Evolutionary conservation across 2,113 vertebrate genomes (phyloP), one percentile per base, ranked within the genome.

Genomic region (Callopanchax toddi): DNA sequence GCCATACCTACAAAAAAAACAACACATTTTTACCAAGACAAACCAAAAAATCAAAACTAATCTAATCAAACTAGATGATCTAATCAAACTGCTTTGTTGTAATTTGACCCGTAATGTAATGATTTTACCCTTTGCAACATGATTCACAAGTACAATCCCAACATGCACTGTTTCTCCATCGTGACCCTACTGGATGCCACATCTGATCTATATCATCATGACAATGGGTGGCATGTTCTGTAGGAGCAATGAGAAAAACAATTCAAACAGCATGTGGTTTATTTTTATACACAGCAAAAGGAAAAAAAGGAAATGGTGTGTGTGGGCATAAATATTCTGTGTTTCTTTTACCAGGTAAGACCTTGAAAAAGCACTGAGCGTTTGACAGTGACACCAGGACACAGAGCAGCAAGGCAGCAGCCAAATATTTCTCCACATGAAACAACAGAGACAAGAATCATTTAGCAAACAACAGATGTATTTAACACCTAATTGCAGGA

Each of bases 161-260:
- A 16, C 89, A 91, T 0, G 0, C 0, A 36, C 66, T 71, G 29
- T 90, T 89, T 42, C 49, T 91, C 90, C 88, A 91, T 21, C 0
- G 0, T 23, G 81, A 80, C 42, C 85, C 89, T 0, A 77, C 1
- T n/a, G 11, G 0, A 81, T 90, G 78, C 78, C 58, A 74, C 2
- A 76, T 80, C 0, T 39, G 1, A 68, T 91, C 88, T 0, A 0
- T 0, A 0, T 2, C 0, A 7, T 91, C 89, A 36, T 43, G 5
- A 62, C 90, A 91, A 4, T 71, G 43, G n/a, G 57, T 82, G 8
- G 0, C 0, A 3, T 32, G 10, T 18, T 1, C 82, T 87, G 0
- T 11, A 3, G 13, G 17, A 22, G 1, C 15, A 25, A 22, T 11
- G 39, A n/a, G 11, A 61, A 16, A 43, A 48, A 23, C 17, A 36